Percentiles rank a stretch among this genome's conserved stretches.
Evolutionary conservation across 2,113 vertebrate species (phyloP).

Genomic region (Meles meles): DNA sequence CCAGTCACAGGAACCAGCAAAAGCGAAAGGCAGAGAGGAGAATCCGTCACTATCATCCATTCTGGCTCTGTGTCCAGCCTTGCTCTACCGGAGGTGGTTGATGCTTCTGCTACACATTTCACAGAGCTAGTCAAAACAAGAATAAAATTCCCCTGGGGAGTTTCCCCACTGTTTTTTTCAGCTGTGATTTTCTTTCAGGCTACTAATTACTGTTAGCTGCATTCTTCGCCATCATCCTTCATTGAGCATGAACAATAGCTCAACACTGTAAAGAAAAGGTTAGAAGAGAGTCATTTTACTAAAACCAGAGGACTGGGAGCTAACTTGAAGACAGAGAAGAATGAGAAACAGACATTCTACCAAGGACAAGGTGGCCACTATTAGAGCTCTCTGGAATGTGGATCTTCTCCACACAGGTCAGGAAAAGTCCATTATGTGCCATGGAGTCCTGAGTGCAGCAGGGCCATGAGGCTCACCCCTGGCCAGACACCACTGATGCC

Average conservation of each 20-base stretch:
- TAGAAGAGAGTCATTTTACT: constrained; percentile 40
- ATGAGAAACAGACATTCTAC: constrained; percentile 24
- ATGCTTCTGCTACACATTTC: neutral
- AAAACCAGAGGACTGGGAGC: constrained; percentile 37
- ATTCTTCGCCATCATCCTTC: constrained; percentile 69
- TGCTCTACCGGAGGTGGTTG: constrained; percentile 2
- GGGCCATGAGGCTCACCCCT: neutral
- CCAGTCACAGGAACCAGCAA: neutral
- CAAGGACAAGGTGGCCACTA: neutral
- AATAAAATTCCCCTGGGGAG: constrained; percentile 50
- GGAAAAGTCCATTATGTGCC: neutral
- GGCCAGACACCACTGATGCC: neutral
- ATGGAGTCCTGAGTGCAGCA: neutral
- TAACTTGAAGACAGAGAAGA: constrained; percentile 15
- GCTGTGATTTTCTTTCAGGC: constrained; percentile 55
- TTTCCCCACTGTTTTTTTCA: constrained; percentile 50
- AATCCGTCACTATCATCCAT: constrained; percentile 31
- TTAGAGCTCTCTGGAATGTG: neutral
- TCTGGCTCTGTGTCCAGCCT: constrained; percentile 44
- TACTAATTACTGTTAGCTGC: constrained; percentile 70
- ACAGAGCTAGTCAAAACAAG: constrained; percentile 13
- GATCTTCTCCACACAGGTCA: neutral
- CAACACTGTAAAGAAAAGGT: constrained; percentile 47
- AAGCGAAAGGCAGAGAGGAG: neutral
- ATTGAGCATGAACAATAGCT: constrained; percentile 70